Evolutionary conservation across 2,113 vertebrate species (phyloP).

Genomic region (Tachysurus vachellii): DNA sequence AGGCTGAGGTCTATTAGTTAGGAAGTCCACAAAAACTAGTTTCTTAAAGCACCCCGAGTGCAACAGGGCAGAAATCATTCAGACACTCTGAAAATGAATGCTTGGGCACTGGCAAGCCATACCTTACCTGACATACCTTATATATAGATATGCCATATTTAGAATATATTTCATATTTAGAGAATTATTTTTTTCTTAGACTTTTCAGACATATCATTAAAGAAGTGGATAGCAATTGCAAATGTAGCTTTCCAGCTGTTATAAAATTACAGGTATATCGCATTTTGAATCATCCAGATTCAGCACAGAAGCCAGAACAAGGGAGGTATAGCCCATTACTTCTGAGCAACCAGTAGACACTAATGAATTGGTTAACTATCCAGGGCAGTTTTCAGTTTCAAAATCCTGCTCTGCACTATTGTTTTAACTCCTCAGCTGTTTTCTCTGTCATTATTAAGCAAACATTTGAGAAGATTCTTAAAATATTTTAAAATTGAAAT

Average conservation of each 20-base stretch:
- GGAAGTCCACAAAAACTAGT: too few species aligned
- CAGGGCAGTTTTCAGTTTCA: conserved; percentile 37
- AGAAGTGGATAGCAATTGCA: background rate
- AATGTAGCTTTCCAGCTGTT: background rate
- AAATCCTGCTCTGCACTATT: background rate
- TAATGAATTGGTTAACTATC: conserved; percentile 49
- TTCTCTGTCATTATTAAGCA: background rate
- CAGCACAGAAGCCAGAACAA: conserved; percentile 18
- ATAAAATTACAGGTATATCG: background rate
- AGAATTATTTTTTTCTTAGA: background rate
- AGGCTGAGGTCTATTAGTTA: too few species aligned
- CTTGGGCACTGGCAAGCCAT: too few species aligned
- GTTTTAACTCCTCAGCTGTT: background rate
- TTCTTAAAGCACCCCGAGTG: too few species aligned
- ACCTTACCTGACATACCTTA: too few species aligned
- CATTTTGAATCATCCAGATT: background rate
- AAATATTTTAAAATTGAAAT: background rate
- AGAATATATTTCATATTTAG: background rate
- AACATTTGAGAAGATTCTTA: background rate
- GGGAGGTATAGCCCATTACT: conserved; percentile 56
- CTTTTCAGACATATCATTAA: background rate
- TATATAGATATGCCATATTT: too few species aligned
- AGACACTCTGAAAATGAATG: too few species aligned
- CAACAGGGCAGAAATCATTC: too few species aligned
- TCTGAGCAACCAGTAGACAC: background rate